Evolutionary conservation across 2,888 invertebrate species (phyloP).

Genomic region (Acholoe squamosa): DNA sequence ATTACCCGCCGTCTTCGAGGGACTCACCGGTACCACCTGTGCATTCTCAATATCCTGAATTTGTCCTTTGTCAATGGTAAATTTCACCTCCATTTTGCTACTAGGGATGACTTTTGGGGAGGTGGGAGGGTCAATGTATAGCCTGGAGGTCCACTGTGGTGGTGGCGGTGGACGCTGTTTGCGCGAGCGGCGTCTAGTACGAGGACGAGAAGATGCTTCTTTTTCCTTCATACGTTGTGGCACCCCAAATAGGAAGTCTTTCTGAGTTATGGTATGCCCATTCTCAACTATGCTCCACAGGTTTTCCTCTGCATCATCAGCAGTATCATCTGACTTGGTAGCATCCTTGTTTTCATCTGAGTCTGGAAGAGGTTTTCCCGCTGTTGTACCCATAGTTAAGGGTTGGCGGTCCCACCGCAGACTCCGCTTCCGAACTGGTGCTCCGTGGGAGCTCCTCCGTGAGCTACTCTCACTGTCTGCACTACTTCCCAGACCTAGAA

Average conservation of each 20-base stretch:
- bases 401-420: not conserved
- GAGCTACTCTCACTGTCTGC: slow-evolving; percentile 17
- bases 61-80: not conserved
- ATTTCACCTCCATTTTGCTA: slow-evolving; percentile 43
- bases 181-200: not conserved
- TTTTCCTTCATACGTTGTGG: not conserved
- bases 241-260: slow-evolving; percentile 40
- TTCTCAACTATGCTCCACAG: slow-evolving; percentile 29
- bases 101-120: not conserved
- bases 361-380: not conserved
- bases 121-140: slow-evolving; percentile 50
- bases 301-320: not conserved
- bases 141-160: not conserved
- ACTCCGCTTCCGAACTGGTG: not conserved
- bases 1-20: no score
- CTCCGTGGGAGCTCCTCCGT: not conserved
- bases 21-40: not conserved
- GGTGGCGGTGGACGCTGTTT: not conserved
- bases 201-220: not conserved
- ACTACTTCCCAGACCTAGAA: not conserved
- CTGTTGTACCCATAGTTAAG: not conserved
- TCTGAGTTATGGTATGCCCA: not conserved
- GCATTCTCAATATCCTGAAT: slow-evolving; percentile 41
- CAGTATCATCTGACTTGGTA: not conserved
- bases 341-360: not conserved